Evolutionary conservation across 2,888 invertebrate species (phyloP).

Genomic region (Tetragnatha montana): DNA sequence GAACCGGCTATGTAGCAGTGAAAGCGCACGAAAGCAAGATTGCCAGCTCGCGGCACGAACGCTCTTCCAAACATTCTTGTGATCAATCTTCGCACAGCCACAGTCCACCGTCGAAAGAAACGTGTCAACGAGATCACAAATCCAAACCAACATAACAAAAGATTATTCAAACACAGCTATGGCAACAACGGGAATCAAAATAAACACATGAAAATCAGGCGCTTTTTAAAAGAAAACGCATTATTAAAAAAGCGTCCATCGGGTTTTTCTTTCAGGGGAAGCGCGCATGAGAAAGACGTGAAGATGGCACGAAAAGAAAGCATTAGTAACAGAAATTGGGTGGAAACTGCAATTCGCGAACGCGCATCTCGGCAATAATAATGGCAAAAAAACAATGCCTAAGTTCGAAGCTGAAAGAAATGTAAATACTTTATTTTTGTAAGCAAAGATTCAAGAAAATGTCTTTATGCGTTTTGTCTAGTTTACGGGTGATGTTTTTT

Average conservation of each 20-base stretch:
- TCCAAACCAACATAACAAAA: background rate
- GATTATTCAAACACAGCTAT: constrained; percentile 1
- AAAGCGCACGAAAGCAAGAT: too few relatives aligned
- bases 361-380: background rate
- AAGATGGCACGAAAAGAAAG: constrained; percentile 37
- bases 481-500: too few relatives aligned
- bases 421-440: background rate
- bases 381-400: background rate
- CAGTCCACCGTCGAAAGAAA: too few relatives aligned
- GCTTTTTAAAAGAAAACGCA: background rate
- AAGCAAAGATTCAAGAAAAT: background rate
- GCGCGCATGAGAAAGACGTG: constrained; percentile 19
- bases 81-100: too few relatives aligned
- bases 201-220: constrained; percentile 8
- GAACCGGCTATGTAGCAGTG: too few relatives aligned
- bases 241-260: constrained; percentile 27
- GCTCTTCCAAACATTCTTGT: too few relatives aligned
- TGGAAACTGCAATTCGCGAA: constrained; percentile 13
- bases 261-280: constrained; percentile 19
- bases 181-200: background rate
- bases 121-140: background rate
- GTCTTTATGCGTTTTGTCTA: background rate
- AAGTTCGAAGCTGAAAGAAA: background rate
- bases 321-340: constrained; percentile 37
- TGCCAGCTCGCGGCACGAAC: too few relatives aligned